phyloP scores from a whole-genome alignment of 2,797 vertebrate genomes.

The Pseudochaenichthys georgianus region DNA sequence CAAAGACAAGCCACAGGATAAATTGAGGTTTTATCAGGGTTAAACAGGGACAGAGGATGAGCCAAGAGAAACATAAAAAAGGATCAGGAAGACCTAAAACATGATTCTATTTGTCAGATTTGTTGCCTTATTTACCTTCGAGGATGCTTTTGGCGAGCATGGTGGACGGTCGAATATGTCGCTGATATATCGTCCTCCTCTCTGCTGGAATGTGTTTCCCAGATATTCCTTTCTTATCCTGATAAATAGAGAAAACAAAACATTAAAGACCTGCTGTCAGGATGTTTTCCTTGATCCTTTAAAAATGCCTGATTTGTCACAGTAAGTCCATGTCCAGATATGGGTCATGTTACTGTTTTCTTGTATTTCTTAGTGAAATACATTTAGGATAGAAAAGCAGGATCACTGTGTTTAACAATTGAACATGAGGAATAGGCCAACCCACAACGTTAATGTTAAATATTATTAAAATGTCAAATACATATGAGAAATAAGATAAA shows the following conservation, averaged over 20 bases:
- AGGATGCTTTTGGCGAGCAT: conserved; percentile 98
- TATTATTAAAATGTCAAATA: background rate
- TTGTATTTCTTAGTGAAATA: background rate
- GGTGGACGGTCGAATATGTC: conserved; percentile 93
- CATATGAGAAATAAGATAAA: background rate
- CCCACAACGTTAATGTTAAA: background rate
- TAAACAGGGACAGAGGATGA: conserved; percentile 42
- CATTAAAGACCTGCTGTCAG: background rate
- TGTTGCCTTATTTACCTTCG: conserved; percentile 85
- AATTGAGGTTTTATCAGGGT: conserved; percentile 72
- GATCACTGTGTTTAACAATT: background rate
- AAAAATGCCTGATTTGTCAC: conserved; percentile 25
- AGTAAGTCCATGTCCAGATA: background rate
- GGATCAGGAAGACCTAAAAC: conserved; percentile 24
- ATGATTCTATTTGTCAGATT: background rate
- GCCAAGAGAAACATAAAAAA: conserved; percentile 37
- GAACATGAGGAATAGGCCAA: background rate
- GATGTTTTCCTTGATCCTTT: conserved; percentile 12
- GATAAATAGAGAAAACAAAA: conserved; percentile 42
- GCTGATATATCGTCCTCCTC: conserved; percentile 92
- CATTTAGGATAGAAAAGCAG: no score
- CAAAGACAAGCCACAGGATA: conserved; percentile 84
- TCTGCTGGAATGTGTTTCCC: conserved; percentile 92
- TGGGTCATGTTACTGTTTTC: background rate
- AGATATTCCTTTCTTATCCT: conserved; percentile 96